Percentiles rank a stretch among this genome's conserved stretches.
Conservation (phyloP, 2,113 vertebrate species). For the Prinia subflava region DNA sequence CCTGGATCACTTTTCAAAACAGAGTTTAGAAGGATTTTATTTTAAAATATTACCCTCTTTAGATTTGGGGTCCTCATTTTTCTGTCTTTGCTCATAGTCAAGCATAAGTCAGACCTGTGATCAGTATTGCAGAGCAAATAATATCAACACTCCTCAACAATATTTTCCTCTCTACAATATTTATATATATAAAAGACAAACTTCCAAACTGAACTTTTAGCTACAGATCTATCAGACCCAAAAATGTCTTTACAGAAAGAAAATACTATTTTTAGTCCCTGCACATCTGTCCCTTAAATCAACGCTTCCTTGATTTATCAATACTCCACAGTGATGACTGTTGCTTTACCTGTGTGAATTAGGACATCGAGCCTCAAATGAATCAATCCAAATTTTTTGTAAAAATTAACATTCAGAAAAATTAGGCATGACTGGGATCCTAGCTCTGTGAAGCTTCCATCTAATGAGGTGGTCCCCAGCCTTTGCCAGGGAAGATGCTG, state of each 20-base stretch:
- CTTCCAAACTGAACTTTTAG: background rate
- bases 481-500: background rate
- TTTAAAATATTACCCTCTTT: background rate
- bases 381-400: background rate
- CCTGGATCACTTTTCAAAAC: background rate
- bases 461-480: background rate
- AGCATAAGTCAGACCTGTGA: background rate
- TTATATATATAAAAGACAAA: background rate
- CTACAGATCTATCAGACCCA: background rate
- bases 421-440: background rate
- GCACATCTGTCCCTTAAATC: rapidly evolving
- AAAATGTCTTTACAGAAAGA: background rate
- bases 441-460: background rate
- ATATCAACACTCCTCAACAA: background rate
- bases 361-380: background rate
- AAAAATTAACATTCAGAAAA: background rate
- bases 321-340: rapidly evolving
- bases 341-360: background rate
- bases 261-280: background rate
- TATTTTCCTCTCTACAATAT: background rate
- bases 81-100: background rate
- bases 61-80: background rate
- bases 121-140: background rate
- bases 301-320: background rate
- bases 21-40: background rate